phyloP scores from a whole-genome alignment of 1,140 invertebrate genomes.

The Conus ventricosus region DNA sequence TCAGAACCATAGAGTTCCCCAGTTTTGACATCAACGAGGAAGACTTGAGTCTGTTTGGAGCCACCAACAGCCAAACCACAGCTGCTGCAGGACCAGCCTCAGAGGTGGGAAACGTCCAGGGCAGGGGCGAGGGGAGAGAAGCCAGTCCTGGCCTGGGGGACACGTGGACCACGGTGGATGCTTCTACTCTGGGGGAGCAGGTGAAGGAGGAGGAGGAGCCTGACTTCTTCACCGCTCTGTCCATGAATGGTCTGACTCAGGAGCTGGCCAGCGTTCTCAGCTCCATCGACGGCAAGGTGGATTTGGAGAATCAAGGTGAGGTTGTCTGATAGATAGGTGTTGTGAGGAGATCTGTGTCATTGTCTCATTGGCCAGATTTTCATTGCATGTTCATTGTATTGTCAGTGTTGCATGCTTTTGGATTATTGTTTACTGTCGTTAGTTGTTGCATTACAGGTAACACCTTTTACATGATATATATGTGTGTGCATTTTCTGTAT shows the following conservation, averaged over 20 bases:
- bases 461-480: no score
- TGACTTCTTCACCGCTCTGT: constrained; percentile 67
- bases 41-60: constrained; percentile 24
- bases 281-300: constrained; percentile 38
- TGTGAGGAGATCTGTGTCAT: no score
- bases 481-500: no score
- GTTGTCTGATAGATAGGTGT: no score
- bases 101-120: not conserved
- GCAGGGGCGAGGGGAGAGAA: constrained; percentile 2
- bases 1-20: constrained; percentile 18
- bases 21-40: constrained; percentile 27
- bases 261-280: constrained; percentile 66
- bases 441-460: no score
- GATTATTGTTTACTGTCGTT: no score
- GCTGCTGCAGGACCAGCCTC: not conserved
- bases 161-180: constrained; percentile 54
- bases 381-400: not conserved
- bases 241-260: constrained; percentile 69
- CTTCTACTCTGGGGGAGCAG: constrained; percentile 38
- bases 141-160: constrained; percentile 40
- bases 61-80: not conserved
- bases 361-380: not conserved
- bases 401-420: not conserved
- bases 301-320: constrained; percentile 20
- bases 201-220: constrained; percentile 29